Percentiles rank a stretch among this genome's conserved stretches.
phyloP scores from a whole-genome alignment of 2,113 vertebrate species.

The Chaetops frenatus region DNA sequence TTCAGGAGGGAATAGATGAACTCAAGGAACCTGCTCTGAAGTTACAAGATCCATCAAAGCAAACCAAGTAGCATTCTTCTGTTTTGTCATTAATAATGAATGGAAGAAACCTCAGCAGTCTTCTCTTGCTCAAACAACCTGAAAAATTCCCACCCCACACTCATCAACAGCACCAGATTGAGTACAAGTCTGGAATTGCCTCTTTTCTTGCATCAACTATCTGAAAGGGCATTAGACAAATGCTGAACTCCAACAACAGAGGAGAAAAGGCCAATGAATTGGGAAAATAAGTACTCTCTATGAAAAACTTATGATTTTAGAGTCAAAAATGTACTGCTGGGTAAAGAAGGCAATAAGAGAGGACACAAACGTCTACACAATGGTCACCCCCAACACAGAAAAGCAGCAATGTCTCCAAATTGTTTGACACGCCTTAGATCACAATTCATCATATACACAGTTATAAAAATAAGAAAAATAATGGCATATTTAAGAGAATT shows the following conservation, averaged over 20 bases:
- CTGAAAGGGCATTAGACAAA: not conserved
- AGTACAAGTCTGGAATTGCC: not conserved
- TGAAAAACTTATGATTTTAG: not conserved
- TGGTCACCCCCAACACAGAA: not conserved
- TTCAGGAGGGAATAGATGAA: not conserved
- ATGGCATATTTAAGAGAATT: not conserved
- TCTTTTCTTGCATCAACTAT: not conserved
- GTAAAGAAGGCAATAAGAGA: not conserved
- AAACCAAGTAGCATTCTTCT: not conserved
- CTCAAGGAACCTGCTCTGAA: not conserved
- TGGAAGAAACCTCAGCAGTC: not conserved
- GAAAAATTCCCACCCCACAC: not conserved
- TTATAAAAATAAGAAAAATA: not conserved
- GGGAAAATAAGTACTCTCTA: not conserved
- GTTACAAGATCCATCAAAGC: not conserved
- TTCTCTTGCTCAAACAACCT: not conserved
- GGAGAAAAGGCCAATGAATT: not conserved
- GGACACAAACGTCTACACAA: not conserved
- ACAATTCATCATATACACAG: not conserved
- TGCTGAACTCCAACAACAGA: fast-evolving
- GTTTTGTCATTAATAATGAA: not conserved
- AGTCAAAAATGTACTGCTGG: not conserved
- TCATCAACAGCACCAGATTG: not conserved
- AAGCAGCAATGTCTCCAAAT: not conserved
- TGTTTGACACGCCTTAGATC: not conserved